phyloP scores from a whole-genome alignment of 1,140 invertebrate species.

The Hyles vespertilio region DNA sequence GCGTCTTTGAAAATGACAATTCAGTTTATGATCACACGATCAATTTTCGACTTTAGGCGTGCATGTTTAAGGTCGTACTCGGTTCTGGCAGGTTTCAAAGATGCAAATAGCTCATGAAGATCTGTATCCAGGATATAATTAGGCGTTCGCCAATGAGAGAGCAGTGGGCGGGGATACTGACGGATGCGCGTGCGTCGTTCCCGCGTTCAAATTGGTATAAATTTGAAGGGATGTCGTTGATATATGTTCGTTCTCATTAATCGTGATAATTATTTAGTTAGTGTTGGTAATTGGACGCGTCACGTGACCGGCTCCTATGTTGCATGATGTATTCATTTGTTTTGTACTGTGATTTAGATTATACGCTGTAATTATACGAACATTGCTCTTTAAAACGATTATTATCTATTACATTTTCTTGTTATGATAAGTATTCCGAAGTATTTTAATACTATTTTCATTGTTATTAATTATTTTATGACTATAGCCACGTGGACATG shows the following conservation, averaged over 20 bases:
- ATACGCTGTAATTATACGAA: too few species aligned
- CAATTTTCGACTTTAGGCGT: constrained; percentile 21
- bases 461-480: too few species aligned
- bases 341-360: too few species aligned
- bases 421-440: too few species aligned
- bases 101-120: constrained; percentile 67
- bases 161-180: constrained; percentile 44
- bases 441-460: too few species aligned
- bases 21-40: constrained; percentile 26
- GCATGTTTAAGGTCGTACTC: constrained; percentile 22
- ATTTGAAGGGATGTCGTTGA: constrained; percentile 53
- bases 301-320: constrained; percentile 29
- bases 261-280: constrained; percentile 73
- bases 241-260: constrained; percentile 65
- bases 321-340: background rate
- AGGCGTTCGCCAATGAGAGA: constrained; percentile 58
- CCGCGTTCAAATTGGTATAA: constrained; percentile 52
- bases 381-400: too few species aligned
- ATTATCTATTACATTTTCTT: too few species aligned
- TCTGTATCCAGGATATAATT: constrained; percentile 57
- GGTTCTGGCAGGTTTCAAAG: constrained; percentile 39
- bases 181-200: constrained; percentile 43
- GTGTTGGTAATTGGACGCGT: constrained; percentile 65
- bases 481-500: too few species aligned
- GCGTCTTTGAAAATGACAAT: constrained; percentile 67